phyloP scores from a whole-genome alignment of 1,140 invertebrate species.

The Drosophila murphyi region DNA sequence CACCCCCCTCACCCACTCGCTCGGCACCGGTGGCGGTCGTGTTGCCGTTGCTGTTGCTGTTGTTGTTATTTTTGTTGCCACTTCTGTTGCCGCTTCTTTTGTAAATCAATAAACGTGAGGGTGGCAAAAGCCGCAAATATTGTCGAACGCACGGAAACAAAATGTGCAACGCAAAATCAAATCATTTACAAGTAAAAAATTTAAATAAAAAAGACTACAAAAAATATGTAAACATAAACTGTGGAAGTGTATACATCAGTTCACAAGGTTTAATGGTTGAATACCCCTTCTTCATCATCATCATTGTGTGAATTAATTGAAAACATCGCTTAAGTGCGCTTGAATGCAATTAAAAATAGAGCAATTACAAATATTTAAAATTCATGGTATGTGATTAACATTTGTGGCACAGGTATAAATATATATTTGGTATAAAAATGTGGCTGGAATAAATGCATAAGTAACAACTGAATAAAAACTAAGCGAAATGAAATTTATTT shows the following conservation, averaged over 20 bases:
- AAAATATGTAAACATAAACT: constrained; percentile 1
- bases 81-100: constrained; percentile 52
- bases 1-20: constrained; percentile 4
- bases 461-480: not conserved
- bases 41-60: constrained; percentile 33
- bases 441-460: too few relatives aligned
- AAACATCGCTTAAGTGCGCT: not conserved
- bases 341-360: not conserved
- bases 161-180: constrained; percentile 3
- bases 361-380: constrained; percentile 14
- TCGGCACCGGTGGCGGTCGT: not conserved
- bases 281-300: not conserved
- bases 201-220: not conserved
- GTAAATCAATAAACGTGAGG: constrained; percentile 83
- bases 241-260: not conserved
- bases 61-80: constrained; percentile 43
- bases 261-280: not conserved
- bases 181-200: not conserved
- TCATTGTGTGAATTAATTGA: constrained; percentile 7
- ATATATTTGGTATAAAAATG: not conserved
- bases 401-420: constrained; percentile 5
- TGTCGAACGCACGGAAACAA: constrained; percentile 40
- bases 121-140: constrained; percentile 78
- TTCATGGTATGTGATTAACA: constrained; percentile 4
- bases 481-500: not conserved